These are phyloP conservation scores for Mus caroli DNA, from an alignment of 2,797 vertebrate genomes.

Conservation along the genomic window DNA sequence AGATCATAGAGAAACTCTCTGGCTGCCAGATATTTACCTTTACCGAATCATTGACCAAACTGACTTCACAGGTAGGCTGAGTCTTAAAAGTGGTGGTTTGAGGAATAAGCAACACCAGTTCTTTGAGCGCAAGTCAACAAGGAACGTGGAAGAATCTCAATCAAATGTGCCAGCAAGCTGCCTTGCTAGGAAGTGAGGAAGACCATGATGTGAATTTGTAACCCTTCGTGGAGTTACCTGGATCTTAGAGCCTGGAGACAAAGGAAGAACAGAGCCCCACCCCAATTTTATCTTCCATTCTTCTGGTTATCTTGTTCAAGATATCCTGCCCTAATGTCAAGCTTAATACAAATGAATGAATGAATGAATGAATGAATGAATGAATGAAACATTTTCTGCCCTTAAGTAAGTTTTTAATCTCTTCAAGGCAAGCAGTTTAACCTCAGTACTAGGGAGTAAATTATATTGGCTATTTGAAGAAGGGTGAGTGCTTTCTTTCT, in stretches of 20 bases:
- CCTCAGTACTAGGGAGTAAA: background rate
- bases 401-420: background rate
- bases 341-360: background rate
- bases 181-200: background rate
- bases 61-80: background rate
- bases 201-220: background rate
- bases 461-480: constrained; percentile 53
- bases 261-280: background rate
- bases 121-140: constrained; percentile 39
- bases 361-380: no score
- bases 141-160: background rate
- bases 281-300: background rate
- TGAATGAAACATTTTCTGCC: background rate
- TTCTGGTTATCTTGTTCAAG: background rate
- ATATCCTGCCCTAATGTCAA: background rate
- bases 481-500: rapidly evolving
- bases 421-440: constrained; percentile 39
- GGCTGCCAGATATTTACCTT: background rate
- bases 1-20: background rate
- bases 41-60: constrained; percentile 34
- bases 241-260: background rate
- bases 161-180: background rate
- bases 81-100: background rate
- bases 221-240: background rate
- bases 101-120: background rate